Conservation (phyloP, 2,797 vertebrate species). For the Cuculus canorus region DNA sequence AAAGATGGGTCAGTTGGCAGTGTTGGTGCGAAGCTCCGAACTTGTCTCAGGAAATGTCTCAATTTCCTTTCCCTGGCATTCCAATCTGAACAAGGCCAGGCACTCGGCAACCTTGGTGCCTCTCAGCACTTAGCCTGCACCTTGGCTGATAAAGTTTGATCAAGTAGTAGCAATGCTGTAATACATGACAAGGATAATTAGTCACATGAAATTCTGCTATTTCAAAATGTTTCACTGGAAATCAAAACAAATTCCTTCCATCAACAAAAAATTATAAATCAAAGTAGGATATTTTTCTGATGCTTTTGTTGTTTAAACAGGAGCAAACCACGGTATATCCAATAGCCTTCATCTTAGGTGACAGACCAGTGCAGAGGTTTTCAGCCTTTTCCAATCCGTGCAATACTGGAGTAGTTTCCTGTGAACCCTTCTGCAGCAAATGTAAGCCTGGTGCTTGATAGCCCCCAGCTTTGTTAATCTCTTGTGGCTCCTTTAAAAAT, state of each 20-base stretch:
- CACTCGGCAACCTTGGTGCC: background rate
- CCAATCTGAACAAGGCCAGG: background rate
- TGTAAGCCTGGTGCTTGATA: background rate
- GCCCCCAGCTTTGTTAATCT: accelerated
- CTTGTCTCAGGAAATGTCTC: background rate
- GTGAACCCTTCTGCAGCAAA: background rate
- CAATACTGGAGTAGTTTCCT: background rate
- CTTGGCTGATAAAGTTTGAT: background rate
- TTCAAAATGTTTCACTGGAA: background rate
- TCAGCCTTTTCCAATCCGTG: background rate
- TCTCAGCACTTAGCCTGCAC: accelerated
- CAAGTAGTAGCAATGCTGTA: background rate
- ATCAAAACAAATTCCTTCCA: background rate
- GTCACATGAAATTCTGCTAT: background rate
- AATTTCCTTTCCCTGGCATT: accelerated
- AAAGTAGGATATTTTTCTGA: background rate
- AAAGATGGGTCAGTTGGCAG: background rate
- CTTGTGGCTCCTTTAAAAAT: background rate
- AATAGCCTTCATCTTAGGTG: background rate
- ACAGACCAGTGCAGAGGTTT: background rate
- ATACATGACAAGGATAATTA: background rate
- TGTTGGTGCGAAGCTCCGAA: background rate
- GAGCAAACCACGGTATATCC: background rate
- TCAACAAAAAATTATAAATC: background rate
- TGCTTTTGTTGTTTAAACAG: background rate